Evolutionary conservation across 1,140 invertebrate species (phyloP), one percentile per base, ranked within the genome.

Genomic region (Lepidurus couesii): DNA sequence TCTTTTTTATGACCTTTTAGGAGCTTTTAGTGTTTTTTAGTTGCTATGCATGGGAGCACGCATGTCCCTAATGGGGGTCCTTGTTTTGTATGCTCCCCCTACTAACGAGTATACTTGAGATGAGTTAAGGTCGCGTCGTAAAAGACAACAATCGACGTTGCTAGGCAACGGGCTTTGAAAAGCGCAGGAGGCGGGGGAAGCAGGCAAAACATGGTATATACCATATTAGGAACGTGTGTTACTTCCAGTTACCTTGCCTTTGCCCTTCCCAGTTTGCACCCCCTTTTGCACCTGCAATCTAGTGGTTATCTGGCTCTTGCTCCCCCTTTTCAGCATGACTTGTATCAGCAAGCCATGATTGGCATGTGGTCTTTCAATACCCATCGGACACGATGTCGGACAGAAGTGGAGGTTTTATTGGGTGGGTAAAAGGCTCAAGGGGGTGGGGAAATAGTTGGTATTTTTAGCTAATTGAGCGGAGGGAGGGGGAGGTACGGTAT

Each of bases 361-460:
- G 85, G 85, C 44, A 81, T 86, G n/a, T 86, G 85, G 85, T 86
- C 85, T 34, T 86, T 86, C 80, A 65, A 16, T 65, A 65, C 53
- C 16, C 53, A 65, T 65, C 53, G 53, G 53, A n/a, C 53, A 65
- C 53, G 53, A 7, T n/a, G 21, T 65, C 53, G 53, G 21, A 65
- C 53, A 13, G 53, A 65, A 21, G 53, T 65, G 53, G 53, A 65
- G 53, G 13, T 65, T 65, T 65, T 65, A 16, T 65, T 65, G 53
- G 53, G 47, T 65, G 47, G 47, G 53, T 65, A 65, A 21, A 65
- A 65, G 2, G 2, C 1, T 7, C 6, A 21, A 21, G 13, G 53
- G 53, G 53, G 21, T 47, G 53, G 16, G 16, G 0, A 65, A 65
- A 65, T 21, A 21, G 6, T 13, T 7, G 53, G 7, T 0, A 47